Evolutionary conservation across 1,140 invertebrate genomes (phyloP), one percentile per base, ranked within the genome.

Genomic region (Cydia strobilella): DNA sequence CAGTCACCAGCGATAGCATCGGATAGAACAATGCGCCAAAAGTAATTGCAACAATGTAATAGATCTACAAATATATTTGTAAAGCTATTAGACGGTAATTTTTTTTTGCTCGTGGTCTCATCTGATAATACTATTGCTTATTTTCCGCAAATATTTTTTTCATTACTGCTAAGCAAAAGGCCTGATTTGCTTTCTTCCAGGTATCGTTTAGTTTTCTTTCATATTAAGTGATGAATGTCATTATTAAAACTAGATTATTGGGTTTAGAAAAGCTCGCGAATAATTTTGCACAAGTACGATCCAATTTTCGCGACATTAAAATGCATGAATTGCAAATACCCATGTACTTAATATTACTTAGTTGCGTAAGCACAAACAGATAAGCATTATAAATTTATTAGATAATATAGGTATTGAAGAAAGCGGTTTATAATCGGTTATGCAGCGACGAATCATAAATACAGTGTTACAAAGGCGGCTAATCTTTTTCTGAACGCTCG

Each of bases 301-400:
- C 65, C 18, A 69, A 42, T 69, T 69, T 39, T 69, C 25, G 31
- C 6, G 31, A 18, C 20, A 35, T 69, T 69, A 69, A 69, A 69
- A 69, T 69, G 65, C n/a, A 69, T 69, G 65, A 69, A 31, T 35
- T 69, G 31, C 65, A 69, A 9, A 69, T 69, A 69, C n/a, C 27
- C 10, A 69, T 35, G 31, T 23, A 69, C 65, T 10, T 39, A 69
- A 69, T 13, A 39, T 69, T 69, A 69, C 35, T 7, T 69, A 23
- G 42, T n/a, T n/a, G 27, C 27, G 4, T 4, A 31, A 31, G n/a
- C 13, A n/a, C 25, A n/a, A 66, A 2, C 27, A 51, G 15, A 69
- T 69, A 31, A 39, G 2, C 15, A 35, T 35, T n/a, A 69, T 35
- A 35, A 6, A 31, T 13, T 63, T 31, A 69, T 35, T 69, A 35